Conservation (phyloP, 1,140 invertebrate genomes). For the Nymphalis io region DNA sequence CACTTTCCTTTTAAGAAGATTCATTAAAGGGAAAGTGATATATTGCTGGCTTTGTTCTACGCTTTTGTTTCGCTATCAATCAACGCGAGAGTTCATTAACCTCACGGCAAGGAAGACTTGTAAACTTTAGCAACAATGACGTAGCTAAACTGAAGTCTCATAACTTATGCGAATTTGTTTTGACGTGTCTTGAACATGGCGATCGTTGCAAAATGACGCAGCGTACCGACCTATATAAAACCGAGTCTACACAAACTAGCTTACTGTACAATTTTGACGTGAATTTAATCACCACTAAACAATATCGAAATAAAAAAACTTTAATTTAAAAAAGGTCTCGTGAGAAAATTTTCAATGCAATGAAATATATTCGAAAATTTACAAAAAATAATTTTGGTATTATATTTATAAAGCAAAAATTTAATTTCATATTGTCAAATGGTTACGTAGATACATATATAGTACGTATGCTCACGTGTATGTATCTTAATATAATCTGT, state of each 20-base stretch:
- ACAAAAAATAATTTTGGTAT: too few species aligned
- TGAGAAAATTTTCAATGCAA: too few species aligned
- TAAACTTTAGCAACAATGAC: conserved; percentile 44
- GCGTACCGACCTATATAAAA: conserved; percentile 21
- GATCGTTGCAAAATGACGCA: conserved; percentile 26
- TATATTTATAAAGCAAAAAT: too few species aligned
- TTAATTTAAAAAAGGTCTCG: too few species aligned
- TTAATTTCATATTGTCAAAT: too few species aligned
- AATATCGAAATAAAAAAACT: too few species aligned
- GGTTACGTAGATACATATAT: too few species aligned
- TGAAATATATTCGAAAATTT: too few species aligned
- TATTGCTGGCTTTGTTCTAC: conserved; percentile 33
- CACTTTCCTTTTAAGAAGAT: conserved; percentile 25
- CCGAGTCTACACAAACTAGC: conserved; percentile 15
- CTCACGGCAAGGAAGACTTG: conserved; percentile 38
- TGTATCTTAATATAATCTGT: conserved; percentile 8
- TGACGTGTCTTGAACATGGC: conserved; percentile 35
- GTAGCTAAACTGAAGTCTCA: conserved; percentile 37
- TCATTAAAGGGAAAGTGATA: conserved; percentile 37
- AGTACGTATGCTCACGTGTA: neutral
- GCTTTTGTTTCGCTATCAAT: conserved; percentile 43
- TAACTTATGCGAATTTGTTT: conserved; percentile 47
- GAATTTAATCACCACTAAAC: neutral
- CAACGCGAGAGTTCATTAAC: conserved; percentile 37
- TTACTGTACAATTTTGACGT: neutral